Evolutionary conservation across 2,888 invertebrate species (phyloP).

Genomic region (Sepioteuthis lessoniana): DNA sequence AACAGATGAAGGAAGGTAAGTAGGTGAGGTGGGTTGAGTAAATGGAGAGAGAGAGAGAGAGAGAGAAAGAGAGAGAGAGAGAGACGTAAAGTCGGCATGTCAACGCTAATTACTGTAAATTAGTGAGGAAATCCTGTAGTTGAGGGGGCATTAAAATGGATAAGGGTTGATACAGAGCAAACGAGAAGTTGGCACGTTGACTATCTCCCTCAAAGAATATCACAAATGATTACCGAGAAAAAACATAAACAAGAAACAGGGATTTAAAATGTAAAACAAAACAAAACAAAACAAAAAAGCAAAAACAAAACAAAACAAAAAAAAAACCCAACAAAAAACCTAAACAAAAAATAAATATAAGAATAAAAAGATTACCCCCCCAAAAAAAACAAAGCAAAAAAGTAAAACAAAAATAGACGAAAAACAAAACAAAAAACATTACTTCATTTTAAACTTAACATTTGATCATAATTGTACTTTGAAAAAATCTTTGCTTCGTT

Average conservation of each 20-base stretch:
- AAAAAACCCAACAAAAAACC: too few species aligned
- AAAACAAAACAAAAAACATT: too few species aligned
- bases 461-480: not conserved
- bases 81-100: not conserved
- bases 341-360: not conserved
- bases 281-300: not conserved
- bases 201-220: not conserved
- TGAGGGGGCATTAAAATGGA: not conserved
- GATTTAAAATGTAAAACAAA: not conserved
- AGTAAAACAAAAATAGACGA: too few species aligned
- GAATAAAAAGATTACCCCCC: too few species aligned
- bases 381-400: too few species aligned
- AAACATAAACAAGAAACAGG: not conserved
- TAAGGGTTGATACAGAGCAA: not conserved
- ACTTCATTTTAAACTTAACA: not conserved
- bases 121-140: constrained; percentile 23
- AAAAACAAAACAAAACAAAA: too few species aligned
- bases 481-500: not conserved
- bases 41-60: not conserved
- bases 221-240: not conserved
- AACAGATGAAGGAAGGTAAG: not conserved
- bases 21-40: not conserved
- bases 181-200: not conserved
- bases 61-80: not conserved
- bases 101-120: constrained; percentile 33